These are phyloP conservation scores for Macrosteles quadrilineatus DNA, from an alignment of 1,140 invertebrate genomes.

Conservation along the genomic window DNA sequence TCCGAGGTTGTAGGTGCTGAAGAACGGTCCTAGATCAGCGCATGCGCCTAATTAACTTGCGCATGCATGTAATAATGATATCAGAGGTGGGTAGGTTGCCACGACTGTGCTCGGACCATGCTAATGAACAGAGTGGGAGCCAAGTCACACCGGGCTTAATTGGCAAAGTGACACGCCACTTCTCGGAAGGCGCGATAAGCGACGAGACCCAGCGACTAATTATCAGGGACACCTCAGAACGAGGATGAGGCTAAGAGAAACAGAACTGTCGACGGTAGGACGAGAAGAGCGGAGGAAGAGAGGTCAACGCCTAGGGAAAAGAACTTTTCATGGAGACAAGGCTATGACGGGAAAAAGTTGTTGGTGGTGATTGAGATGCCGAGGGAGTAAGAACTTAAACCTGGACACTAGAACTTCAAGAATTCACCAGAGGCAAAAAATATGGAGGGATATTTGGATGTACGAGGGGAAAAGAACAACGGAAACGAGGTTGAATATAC, in stretches of 20 bases:
- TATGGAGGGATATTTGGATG: too few relatives aligned
- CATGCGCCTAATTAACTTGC: neutral
- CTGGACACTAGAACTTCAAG: too few relatives aligned
- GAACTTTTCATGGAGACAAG: too few relatives aligned
- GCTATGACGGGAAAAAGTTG: too few relatives aligned
- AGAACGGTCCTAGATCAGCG: too few relatives aligned
- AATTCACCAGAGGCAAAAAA: too few relatives aligned
- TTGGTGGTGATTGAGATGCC: too few relatives aligned
- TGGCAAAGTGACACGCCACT: neutral
- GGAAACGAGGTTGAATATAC: too few relatives aligned
- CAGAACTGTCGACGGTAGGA: neutral
- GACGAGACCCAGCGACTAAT: neutral
- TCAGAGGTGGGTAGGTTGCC: neutral
- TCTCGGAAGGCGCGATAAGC: neutral
- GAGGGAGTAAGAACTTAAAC: too few relatives aligned
- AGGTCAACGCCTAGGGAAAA: too few relatives aligned
- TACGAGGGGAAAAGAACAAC: too few relatives aligned
- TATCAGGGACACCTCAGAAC: neutral
- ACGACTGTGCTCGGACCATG: neutral
- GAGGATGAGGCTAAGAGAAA: neutral
- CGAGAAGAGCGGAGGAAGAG: neutral
- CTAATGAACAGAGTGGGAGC: neutral
- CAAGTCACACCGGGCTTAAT: neutral
- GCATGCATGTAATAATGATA: neutral
- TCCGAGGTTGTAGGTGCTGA: too few relatives aligned